A percentile compares a stretch with the other conserved stretches of the same genome.
These are phyloP conservation scores for Polietes domitor DNA, from an alignment of 2,888 invertebrate species.

Conservation along the genomic window DNA sequence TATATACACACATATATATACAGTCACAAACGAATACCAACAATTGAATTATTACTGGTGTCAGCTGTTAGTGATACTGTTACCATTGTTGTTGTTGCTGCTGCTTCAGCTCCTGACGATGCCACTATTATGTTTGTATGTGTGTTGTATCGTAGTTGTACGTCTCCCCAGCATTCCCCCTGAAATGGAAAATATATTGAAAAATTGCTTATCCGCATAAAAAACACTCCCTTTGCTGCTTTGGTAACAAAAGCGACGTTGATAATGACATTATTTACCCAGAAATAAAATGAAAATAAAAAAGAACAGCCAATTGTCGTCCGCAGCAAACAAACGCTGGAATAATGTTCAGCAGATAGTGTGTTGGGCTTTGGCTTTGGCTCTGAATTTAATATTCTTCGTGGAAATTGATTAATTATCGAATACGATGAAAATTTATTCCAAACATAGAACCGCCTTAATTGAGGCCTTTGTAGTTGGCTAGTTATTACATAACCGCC, in stretches of 20 bases:
- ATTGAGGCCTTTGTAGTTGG: too few relatives aligned
- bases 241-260: slow-evolving; percentile 50
- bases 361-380: too few relatives aligned
- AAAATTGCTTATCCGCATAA: not conserved
- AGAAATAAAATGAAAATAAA: not conserved
- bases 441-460: too few relatives aligned
- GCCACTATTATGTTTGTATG: not conserved
- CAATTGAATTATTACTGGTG: slow-evolving; percentile 79
- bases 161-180: not conserved
- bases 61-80: slow-evolving; percentile 73
- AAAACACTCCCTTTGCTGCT: not conserved
- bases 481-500: too few relatives aligned
- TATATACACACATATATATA: not conserved
- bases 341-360: too few relatives aligned
- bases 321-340: too few relatives aligned
- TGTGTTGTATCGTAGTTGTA: slow-evolving; percentile 6
- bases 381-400: too few relatives aligned
- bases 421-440: too few relatives aligned
- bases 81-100: not conserved
- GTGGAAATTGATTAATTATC: too few relatives aligned
- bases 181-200: not conserved
- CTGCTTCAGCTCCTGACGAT: not conserved
- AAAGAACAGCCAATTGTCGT: too few relatives aligned
- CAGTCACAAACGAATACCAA: slow-evolving; percentile 65
- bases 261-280: slow-evolving; percentile 55